A percentile compares a stretch with the other conserved stretches of the same genome.
phyloP scores from a whole-genome alignment of 2,797 vertebrate species.

The Zonotrichia albicollis region DNA sequence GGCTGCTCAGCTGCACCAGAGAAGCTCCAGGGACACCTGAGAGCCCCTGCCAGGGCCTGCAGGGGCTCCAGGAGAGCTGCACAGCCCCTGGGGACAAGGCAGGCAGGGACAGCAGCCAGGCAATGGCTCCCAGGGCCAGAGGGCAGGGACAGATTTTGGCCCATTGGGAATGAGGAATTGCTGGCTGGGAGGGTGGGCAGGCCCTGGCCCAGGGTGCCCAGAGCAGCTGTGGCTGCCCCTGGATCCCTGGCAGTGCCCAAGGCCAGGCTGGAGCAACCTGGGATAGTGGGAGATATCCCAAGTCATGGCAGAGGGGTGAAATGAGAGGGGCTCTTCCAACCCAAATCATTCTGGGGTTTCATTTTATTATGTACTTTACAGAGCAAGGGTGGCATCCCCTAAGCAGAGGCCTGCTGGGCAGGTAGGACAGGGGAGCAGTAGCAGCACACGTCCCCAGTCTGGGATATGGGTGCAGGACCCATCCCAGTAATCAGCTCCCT shows the following conservation, averaged over 20 bases:
- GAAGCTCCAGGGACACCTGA: not conserved
- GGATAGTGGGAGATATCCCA: fast-evolving
- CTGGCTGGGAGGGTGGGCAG: too few relatives aligned
- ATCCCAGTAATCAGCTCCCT: fast-evolving
- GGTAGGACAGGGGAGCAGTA: not conserved
- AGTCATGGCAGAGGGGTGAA: fast-evolving
- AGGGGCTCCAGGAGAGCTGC: not conserved
- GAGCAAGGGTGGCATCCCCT: not conserved
- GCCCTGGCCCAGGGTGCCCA: too few relatives aligned
- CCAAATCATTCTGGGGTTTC: not conserved
- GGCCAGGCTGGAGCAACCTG: fast-evolving
- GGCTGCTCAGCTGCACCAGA: not conserved
- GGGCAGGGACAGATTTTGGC: too few relatives aligned
- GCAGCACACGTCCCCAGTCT: not conserved
- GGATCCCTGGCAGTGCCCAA: not conserved
- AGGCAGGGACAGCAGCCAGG: not conserved
- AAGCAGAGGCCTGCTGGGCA: not conserved
- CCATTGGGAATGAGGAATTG: too few relatives aligned
- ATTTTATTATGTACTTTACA: fast-evolving
- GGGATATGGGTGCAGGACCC: not conserved
- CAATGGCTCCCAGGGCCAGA: too few relatives aligned
- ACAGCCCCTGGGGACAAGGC: not conserved
- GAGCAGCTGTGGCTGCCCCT: not conserved
- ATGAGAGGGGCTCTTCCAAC: not conserved
- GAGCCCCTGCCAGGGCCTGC: not conserved